Conservation (phyloP, 2,888 invertebrate genomes). For the Agrilus cyanescens region DNA sequence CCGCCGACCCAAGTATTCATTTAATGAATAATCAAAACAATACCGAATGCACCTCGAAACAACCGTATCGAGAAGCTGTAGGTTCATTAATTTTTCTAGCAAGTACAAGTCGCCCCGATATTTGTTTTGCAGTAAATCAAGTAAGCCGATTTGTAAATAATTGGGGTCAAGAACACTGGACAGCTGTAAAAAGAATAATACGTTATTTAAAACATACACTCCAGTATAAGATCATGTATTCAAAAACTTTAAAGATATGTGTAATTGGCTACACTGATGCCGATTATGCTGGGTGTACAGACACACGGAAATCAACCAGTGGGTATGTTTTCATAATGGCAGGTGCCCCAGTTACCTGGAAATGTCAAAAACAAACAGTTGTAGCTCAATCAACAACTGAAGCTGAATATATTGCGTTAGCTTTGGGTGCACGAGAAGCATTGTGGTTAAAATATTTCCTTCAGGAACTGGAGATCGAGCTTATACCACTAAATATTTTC, state of each 20-base stretch:
- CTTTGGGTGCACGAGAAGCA: neutral
- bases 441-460: neutral
- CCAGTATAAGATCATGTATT: slow-evolving; percentile 1
- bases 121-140: neutral
- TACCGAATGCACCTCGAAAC: neutral
- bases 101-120: neutral
- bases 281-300: slow-evolving; percentile 1
- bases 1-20: neutral
- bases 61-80: neutral
- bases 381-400: slow-evolving; percentile 2
- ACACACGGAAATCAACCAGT: neutral
- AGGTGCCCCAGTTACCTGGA: neutral
- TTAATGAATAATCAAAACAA: neutral
- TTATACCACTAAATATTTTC: neutral
- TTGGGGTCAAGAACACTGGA: neutral
- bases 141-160: neutral
- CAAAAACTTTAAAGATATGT: neutral
- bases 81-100: neutral
- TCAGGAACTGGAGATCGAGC: neutral
- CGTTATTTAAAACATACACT: slow-evolving; percentile 1
- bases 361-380: neutral
- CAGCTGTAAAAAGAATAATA: slow-evolving; percentile 3
- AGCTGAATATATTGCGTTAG: slow-evolving; percentile 1
- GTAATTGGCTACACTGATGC: slow-evolving; percentile 1
- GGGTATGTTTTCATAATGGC: slow-evolving; percentile 1